Evolutionary conservation across 2,888 invertebrate species (phyloP).

Genomic region (Calephelis perditalis): DNA sequence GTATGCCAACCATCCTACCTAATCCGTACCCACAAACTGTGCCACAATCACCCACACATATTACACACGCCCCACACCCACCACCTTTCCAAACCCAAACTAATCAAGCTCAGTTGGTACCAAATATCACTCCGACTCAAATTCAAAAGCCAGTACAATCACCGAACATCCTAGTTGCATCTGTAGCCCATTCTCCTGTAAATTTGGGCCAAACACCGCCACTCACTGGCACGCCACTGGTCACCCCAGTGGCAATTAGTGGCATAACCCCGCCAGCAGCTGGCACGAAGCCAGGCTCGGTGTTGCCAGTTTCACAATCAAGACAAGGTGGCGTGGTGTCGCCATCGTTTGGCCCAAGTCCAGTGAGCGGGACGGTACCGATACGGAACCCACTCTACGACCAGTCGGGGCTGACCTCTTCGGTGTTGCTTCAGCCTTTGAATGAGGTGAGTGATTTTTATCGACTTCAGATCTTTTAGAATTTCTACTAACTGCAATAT

Average conservation of each 20-base stretch:
- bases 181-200: slow-evolving; percentile 41
- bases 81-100: slow-evolving; percentile 16
- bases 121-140: slow-evolving; percentile 25
- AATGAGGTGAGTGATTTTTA: slow-evolving; percentile 53
- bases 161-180: slow-evolving; percentile 33
- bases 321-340: slow-evolving; percentile 16
- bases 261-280: slow-evolving; percentile 10
- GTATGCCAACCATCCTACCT: slow-evolving; percentile 41
- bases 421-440: slow-evolving; percentile 62
- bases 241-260: slow-evolving; percentile 44
- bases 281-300: slow-evolving; percentile 19
- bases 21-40: slow-evolving; percentile 19
- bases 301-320: slow-evolving; percentile 7
- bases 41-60: slow-evolving; percentile 19
- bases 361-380: slow-evolving; percentile 59
- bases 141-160: slow-evolving; percentile 35
- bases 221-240: slow-evolving; percentile 38
- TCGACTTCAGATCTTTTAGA: not conserved
- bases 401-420: slow-evolving; percentile 59
- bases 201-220: slow-evolving; percentile 45
- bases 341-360: slow-evolving; percentile 19
- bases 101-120: slow-evolving; percentile 14
- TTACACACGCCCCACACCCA: slow-evolving; percentile 17
- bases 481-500: no score
- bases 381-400: slow-evolving; percentile 64